Evolutionary conservation across 2,888 invertebrate species (phyloP).

Genomic region (Epistrophella euchroma): DNA sequence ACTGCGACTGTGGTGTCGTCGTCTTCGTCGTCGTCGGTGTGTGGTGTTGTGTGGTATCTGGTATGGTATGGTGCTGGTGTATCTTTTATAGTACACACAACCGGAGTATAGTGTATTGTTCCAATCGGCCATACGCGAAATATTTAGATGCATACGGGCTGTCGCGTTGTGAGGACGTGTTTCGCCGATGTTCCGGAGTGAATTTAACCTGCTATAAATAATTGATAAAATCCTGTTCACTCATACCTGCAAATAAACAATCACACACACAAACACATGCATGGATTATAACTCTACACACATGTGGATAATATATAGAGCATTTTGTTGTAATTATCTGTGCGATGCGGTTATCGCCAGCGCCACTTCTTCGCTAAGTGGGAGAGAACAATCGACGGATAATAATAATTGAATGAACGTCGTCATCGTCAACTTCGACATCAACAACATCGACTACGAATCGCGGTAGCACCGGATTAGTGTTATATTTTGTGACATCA

Average conservation of each 20-base stretch:
- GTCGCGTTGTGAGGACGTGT: slow-evolving; percentile 84
- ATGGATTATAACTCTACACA: slow-evolving; percentile 62
- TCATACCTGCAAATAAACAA: slow-evolving; percentile 63
- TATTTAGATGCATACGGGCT: slow-evolving; percentile 84
- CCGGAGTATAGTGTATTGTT: slow-evolving; percentile 66
- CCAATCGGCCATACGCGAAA: slow-evolving; percentile 82
- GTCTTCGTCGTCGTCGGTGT: slow-evolving; percentile 42
- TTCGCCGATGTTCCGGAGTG: slow-evolving; percentile 76
- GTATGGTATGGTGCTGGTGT: slow-evolving; percentile 30
- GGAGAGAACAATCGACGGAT: slow-evolving; percentile 74
- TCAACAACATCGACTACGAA: slow-evolving; percentile 43
- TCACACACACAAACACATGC: slow-evolving; percentile 47
- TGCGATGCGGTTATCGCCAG: slow-evolving; percentile 73
- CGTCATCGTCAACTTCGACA: slow-evolving; percentile 2
- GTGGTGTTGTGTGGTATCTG: slow-evolving; percentile 44
- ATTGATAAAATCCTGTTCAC: slow-evolving; percentile 75
- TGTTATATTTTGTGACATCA: slow-evolving; percentile 72
- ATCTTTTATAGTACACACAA: slow-evolving; percentile 53
- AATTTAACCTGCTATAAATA: slow-evolving; percentile 76
- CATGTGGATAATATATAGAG: slow-evolving; percentile 73
- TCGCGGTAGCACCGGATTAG: slow-evolving; percentile 73
- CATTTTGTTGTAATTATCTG: slow-evolving; percentile 74
- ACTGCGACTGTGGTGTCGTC: slow-evolving; percentile 65
- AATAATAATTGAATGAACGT: slow-evolving; percentile 71
- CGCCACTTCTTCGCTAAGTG: slow-evolving; percentile 67